Conservation (phyloP, 2,797 vertebrate genomes). For the Trachurus trachurus region DNA sequence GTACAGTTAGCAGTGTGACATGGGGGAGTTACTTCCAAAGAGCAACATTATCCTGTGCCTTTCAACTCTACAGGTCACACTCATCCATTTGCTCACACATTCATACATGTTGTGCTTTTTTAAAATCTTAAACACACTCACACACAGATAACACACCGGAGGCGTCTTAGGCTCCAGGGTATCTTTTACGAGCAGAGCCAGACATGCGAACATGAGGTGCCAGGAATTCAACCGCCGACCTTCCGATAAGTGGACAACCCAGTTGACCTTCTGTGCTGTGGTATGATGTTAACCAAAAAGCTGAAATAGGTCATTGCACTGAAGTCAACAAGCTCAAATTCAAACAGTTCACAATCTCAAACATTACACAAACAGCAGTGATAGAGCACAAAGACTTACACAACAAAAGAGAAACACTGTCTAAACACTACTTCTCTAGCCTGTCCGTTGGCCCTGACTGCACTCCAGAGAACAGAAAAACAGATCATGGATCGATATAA, state of each 20-base stretch:
- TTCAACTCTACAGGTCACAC: too few relatives aligned
- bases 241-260: too few relatives aligned
- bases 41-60: neutral
- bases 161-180: too few relatives aligned
- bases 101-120: too few relatives aligned
- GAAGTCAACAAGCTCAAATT: neutral
- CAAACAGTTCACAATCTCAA: neutral
- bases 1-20: neutral
- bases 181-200: too few relatives aligned
- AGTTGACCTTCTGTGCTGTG: neutral
- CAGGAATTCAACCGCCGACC: too few relatives aligned
- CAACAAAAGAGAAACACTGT: neutral
- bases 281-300: conserved; percentile 4
- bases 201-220: too few relatives aligned
- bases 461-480: too few relatives aligned
- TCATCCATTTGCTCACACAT: too few relatives aligned
- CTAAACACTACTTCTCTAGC: neutral
- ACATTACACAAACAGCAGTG: neutral
- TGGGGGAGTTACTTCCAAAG: neutral
- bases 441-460: neutral
- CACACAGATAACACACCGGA: too few relatives aligned
- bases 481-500: neutral
- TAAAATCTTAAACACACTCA: too few relatives aligned
- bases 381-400: neutral
- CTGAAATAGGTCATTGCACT: neutral